Evolutionary conservation across 2,888 invertebrate species (phyloP).

Genomic region (Cryptops parisi): DNA sequence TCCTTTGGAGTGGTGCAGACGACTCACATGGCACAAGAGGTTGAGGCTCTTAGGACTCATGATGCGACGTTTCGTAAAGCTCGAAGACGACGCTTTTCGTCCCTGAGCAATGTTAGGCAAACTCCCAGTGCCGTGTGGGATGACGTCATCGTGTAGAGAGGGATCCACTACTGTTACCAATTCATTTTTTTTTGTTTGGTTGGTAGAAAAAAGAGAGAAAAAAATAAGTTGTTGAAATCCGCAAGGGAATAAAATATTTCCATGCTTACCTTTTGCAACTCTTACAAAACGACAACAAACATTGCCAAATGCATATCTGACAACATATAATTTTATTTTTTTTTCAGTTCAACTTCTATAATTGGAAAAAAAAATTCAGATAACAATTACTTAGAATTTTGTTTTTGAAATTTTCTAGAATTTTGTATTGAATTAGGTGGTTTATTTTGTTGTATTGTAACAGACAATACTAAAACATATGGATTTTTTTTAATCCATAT

Average conservation of each 20-base stretch:
- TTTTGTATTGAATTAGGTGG: too few relatives aligned
- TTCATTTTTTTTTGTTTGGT: too few relatives aligned
- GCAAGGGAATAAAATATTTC: too few relatives aligned
- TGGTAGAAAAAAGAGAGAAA: constrained; percentile 2
- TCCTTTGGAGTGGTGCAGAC: background rate
- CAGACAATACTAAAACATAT: too few relatives aligned
- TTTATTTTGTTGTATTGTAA: too few relatives aligned
- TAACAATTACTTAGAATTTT: too few relatives aligned
- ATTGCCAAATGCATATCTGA: too few relatives aligned
- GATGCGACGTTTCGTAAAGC: background rate
- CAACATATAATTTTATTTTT: too few relatives aligned
- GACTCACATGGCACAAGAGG: background rate
- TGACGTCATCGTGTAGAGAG: background rate
- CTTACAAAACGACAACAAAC: too few relatives aligned
- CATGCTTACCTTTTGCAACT: too few relatives aligned
- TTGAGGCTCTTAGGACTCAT: background rate
- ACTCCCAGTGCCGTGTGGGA: constrained; percentile 4
- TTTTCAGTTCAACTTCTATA: background rate
- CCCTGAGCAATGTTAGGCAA: constrained; percentile 5
- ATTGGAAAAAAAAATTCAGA: constrained; percentile 1
- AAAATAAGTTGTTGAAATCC: constrained; percentile 3
- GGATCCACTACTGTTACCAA: background rate
- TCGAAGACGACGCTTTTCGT: background rate
- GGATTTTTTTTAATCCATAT: too few relatives aligned
- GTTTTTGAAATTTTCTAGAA: too few relatives aligned